These are phyloP conservation scores for Chlorops oryzae DNA, from an alignment of 1,140 invertebrate genomes.

Conservation along the genomic window DNA sequence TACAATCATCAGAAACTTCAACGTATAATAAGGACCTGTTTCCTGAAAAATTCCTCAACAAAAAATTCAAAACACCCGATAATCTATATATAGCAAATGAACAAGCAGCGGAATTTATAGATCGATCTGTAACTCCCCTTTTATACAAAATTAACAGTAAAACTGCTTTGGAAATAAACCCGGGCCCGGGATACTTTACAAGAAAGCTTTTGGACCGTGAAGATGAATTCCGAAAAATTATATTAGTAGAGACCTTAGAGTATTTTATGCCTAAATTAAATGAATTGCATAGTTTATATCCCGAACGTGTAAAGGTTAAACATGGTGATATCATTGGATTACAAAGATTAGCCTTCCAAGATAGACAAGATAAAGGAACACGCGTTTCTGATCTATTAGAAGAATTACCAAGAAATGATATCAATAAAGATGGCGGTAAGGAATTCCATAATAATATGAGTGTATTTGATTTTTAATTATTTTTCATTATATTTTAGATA, in stretches of 20 bases:
- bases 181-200: constrained; percentile 52
- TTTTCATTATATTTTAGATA: constrained; percentile 24
- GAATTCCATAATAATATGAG: background rate
- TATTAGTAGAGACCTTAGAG: constrained; percentile 49
- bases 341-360: constrained; percentile 53
- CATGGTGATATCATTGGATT: constrained; percentile 52
- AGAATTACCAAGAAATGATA: constrained; percentile 39
- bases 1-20: too few species aligned
- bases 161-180: constrained; percentile 52
- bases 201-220: constrained; percentile 45
- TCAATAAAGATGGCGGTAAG: constrained; percentile 29
- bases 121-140: constrained; percentile 30
- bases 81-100: constrained; percentile 35
- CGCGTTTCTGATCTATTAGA: constrained; percentile 49
- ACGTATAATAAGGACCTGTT: too few species aligned
- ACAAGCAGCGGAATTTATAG: constrained; percentile 48
- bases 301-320: constrained; percentile 36
- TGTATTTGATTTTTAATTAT: background rate
- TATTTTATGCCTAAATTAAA: constrained; percentile 39
- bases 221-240: constrained; percentile 35
- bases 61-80: constrained; percentile 30
- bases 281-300: constrained; percentile 34
- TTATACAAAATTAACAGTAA: constrained; percentile 34
- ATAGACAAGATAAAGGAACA: constrained; percentile 54
- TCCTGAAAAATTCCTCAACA: constrained; percentile 31